phyloP scores from a whole-genome alignment of 2,113 vertebrate genomes.

The Pan troglodytes region DNA sequence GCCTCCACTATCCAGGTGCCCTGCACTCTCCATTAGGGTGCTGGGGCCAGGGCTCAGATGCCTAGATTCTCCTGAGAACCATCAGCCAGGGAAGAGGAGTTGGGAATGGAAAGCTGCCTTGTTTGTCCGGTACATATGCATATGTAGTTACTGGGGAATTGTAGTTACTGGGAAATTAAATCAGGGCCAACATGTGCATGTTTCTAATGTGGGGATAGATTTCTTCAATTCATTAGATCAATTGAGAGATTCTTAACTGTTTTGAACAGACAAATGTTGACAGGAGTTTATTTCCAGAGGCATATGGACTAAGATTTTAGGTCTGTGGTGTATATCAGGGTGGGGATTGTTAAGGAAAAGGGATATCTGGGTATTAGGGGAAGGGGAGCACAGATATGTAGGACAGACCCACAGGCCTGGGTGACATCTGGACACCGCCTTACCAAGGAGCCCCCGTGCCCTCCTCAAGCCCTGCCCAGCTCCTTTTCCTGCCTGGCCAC shows the following conservation, averaged over 20 bases:
- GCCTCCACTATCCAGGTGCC: background rate
- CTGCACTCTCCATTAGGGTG: background rate
- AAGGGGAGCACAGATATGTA: background rate
- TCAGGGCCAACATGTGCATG: background rate
- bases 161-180: background rate
- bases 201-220: background rate
- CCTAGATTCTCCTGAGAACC: background rate
- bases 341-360: background rate
- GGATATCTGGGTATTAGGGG: background rate
- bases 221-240: background rate
- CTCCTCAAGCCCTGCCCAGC: background rate
- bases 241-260: conserved; percentile 34
- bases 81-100: background rate
- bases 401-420: background rate
- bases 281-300: conserved; percentile 15
- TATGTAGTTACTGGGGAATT: background rate
- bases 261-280: conserved; percentile 23
- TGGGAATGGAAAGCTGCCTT: background rate
- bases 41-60: background rate
- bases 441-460: background rate
- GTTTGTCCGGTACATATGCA: background rate
- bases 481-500: background rate
- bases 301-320: background rate
- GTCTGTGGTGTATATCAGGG: background rate
- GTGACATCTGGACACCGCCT: background rate